Base-by-base conservation (phyloP, 2,113 vertebrate genomes). In the Clarias macrocephalus region DNA sequence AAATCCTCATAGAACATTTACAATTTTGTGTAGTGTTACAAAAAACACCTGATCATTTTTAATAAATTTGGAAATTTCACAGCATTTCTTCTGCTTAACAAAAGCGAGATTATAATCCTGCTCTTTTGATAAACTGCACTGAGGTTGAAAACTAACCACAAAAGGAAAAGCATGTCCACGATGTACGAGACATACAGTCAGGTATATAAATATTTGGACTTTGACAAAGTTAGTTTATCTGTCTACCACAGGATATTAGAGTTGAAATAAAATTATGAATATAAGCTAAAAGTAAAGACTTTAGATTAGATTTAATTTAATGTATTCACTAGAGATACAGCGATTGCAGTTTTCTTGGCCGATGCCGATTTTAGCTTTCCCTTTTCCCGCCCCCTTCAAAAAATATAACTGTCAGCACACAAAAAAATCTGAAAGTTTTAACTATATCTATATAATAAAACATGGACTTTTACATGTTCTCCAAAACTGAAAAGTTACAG, bases 151-250 rank as follows among this genome's bases (percentile, higher is more conserved):
- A 15, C 48, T 79, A 16, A 57, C 56, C n/a, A 59, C 28, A 60
- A 13, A 23, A 80, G 79, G 79, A 21, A 60, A 48, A 59, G n/a
- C 28, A 59, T 10, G 76, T 54, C 19, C 76, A 33, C 75, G n/a
- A 25, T 54, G 54, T 2, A 59, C 0, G 8, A 30, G 18, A 59
- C 30, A 59, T 30, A 57, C 54, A 56, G 12, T 54, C n/a, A 28
- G 75, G 52, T 79, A 28, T 56, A n/a, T 76, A 76, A 76, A 76
- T 76, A 76, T 76, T n/a, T 54, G 23, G 42, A 76, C 42, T 7
- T n/a, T 77, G 75, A 56, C 8, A 54, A n/a, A 28, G 11, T 56
- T 56, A n/a, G 5, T 77, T 56, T 9, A 77, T 52, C 75, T 28
- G 13, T 77, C 52, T 28, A 8, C 2, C 16, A 18, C 54, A 80